Evolutionary conservation across 2,797 vertebrate genomes (phyloP), one percentile per base, ranked within the genome.

Genomic region (Chelonia mydas): DNA sequence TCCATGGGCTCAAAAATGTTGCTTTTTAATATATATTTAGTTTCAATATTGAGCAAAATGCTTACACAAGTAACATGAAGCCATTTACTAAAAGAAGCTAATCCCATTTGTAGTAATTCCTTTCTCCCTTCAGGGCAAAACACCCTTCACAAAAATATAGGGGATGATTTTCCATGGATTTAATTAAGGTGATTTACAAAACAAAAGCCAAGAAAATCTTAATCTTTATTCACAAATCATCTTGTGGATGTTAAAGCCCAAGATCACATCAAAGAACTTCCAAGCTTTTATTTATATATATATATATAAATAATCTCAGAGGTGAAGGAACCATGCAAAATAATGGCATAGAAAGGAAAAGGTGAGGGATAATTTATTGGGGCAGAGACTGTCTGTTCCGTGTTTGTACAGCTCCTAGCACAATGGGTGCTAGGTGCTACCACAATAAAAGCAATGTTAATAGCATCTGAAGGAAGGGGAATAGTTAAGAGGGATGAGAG

Each of bases 21-120:
- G 61, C 84, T 97, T 87, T 88, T 87, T 86, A 68, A 88, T 91
- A 94, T 82, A 87, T 41, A 59, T 28, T 88, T 94, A 95, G 83
- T 95, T 96, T 96, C 57, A 92, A 9, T 92, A 74, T 47, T 49
- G 21, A 97, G 31, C 87, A 96, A 97, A 98, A 97, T 95, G 31
- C 37, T 97, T 97, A 94, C 54, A 96, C 91, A 45, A 13, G 5
- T 83, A 86, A 95, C 96, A 95, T 79, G 11, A 96, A 95, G 65
- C n/a, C 93, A 89, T 95, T 96, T 96, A 80, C 78, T 21, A 93
- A 88, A 54, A 87, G 33, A 93, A 45, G 89, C 41, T 97, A 96
- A 92, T 93, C 50, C 5, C 90, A 45, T 84, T 94, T 19, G 33
- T 81, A 51, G 13, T 88, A 96, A 88, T 96, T 97, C 86, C 28